Evolutionary conservation across 2,797 vertebrate species (phyloP).

Genomic region (Aeoliscus strigatus): DNA sequence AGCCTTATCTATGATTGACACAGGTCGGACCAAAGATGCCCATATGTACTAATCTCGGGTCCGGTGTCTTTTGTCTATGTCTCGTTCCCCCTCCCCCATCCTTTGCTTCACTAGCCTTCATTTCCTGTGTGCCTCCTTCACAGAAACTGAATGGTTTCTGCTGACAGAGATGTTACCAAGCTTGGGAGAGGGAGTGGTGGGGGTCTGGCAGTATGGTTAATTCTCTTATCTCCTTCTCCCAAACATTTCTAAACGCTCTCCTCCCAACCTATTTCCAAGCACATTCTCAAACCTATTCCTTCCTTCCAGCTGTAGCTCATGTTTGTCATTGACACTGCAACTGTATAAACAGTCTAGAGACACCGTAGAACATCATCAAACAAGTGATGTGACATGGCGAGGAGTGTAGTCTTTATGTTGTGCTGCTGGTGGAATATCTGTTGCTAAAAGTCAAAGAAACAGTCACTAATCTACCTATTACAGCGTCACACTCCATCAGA

Average conservation of each 20-base stretch:
- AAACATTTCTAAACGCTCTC: conserved; percentile 48
- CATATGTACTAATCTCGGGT: conserved; percentile 35
- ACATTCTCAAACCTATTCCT: conserved; percentile 19
- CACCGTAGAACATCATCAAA: no score
- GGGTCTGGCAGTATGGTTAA: conserved; percentile 50
- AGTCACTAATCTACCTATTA: no score
- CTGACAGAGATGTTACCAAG: conserved; percentile 51
- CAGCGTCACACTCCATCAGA: no score
- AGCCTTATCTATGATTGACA: conserved; percentile 60
- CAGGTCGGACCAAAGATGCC: conserved; percentile 25
- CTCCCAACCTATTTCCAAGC: conserved; percentile 27
- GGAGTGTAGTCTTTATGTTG: no score
- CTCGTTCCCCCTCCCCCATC: conserved; percentile 9
- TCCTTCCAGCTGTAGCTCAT: conserved; percentile 20
- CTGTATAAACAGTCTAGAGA: conserved; percentile 17
- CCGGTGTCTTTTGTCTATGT: conserved; percentile 20
- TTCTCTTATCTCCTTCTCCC: conserved; percentile 70
- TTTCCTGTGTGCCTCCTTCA: conserved; percentile 30
- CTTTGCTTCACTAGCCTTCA: conserved; percentile 32
- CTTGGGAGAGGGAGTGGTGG: conserved; percentile 20
- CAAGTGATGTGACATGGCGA: no score
- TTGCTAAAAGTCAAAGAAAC: no score
- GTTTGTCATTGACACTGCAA: conserved; percentile 23
- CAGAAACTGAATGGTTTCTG: conserved; percentile 30
- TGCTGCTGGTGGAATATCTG: no score